phyloP scores from a whole-genome alignment of 1,140 invertebrate species.

The Pogonomyrmex californicus region DNA sequence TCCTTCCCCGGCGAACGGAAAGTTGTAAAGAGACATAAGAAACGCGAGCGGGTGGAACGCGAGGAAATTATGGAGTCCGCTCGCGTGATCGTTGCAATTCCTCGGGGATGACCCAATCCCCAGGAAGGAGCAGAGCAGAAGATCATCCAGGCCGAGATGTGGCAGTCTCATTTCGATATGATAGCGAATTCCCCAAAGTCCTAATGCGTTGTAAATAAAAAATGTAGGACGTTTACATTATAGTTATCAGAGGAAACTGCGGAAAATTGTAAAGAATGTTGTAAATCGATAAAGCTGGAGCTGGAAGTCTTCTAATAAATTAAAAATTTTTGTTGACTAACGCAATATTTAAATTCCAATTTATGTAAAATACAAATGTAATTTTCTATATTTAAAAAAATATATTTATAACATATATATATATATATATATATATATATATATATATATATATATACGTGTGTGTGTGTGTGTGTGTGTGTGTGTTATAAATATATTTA shows the following conservation, averaged over 20 bases:
- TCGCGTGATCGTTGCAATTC: slow-evolving; percentile 21
- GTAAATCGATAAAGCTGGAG: background rate
- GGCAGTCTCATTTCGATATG: background rate
- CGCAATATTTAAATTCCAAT: background rate
- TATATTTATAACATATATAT: no score
- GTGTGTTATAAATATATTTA: no score
- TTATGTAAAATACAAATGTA: background rate
- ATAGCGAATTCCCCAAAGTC: background rate
- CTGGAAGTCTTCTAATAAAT: background rate
- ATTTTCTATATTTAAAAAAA: background rate
- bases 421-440: no score
- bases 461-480: no score
- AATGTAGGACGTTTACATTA: background rate
- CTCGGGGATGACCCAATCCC: background rate
- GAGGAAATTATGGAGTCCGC: slow-evolving; percentile 2
- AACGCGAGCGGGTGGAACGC: slow-evolving; percentile 3
- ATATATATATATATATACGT: no score
- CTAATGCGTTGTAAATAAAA: slow-evolving; percentile 12
- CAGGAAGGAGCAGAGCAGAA: background rate
- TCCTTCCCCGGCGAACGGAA: background rate
- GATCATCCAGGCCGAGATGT: background rate
- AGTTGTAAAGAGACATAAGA: slow-evolving; percentile 41
- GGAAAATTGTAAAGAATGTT: background rate
- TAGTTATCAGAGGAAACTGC: background rate
- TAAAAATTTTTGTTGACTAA: background rate